Evolutionary conservation across 2,797 vertebrate species (phyloP), one percentile per base, ranked within the genome.

Genomic region (Pseudochaenichthys georgianus): DNA sequence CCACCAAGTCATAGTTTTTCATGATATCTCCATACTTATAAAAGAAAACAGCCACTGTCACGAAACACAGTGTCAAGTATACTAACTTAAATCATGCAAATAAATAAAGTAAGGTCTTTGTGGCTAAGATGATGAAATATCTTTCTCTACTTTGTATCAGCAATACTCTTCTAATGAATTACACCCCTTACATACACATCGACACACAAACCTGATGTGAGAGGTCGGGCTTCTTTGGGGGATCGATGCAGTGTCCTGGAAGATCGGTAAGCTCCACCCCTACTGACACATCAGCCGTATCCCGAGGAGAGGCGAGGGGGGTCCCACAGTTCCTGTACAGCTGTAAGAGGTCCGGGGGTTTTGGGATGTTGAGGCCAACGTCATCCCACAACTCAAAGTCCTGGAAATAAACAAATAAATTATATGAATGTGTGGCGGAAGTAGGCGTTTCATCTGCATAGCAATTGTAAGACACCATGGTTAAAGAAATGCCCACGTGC

Each of bases 341-440:
- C 78, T 99, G 97, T 15, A 99, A 59, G 69, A 99, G 94, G 85
- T 97, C 98, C 47, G 97, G 97, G 50, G 98, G 98, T 87, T 99
- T 99, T 6, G 98, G 98, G 92, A 97, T 98, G 92, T 99, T 99
- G 87, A 99, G 94, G 58, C 98, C 98, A 64, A 99, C 98, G 62
- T 99, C 98, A 87, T 99, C 98, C 98, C 98, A 99, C 80, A 99
- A 89, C 89, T 99, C 98, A 94, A 99, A 99, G 95, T 99, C 98
- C 98, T 99, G 86, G 23, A 61, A 81, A 64, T 1, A 17, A 55
- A 3, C 3, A 47, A 1, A 5, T 21, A 59, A n/a, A n/a, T n/a
- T n/a, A n/a, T n/a, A n/a, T 34, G 9, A 58, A 31, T 34, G 42
- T 34, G 21, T 45, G 51, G 13, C 12, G 31, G 34, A 42, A 13